Evolutionary conservation across 2,113 vertebrate genomes (phyloP), one percentile per base, ranked within the genome.

Genomic region (Malurus alboscapulatus): DNA sequence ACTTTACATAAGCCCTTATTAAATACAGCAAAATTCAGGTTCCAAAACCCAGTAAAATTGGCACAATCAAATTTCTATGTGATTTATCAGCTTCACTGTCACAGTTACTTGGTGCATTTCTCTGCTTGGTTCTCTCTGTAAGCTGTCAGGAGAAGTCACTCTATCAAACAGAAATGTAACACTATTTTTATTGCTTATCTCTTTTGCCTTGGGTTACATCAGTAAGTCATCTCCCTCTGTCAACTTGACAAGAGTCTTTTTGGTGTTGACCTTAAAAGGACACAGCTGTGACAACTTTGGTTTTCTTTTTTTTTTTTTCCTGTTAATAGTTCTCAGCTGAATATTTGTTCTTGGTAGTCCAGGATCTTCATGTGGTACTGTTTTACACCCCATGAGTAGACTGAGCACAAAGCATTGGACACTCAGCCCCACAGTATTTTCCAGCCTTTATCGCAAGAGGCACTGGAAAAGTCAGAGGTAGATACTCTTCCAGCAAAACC

Each of bases 231-330:
- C 90, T 95, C 42, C 86, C 63, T 68, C 48, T 14, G 18, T 90
- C 69, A 92, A 88, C 34, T 59, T 90, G 87, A 92, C 92, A 92
- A 76, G 55, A 79, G 57, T 34, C 88, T 95, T 94, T 94, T 78
- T 84, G 47, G 80, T 84, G 54, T 62, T 95, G 93, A 95, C 93
- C 94, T 95, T 93, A 95, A 95, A 97, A 95, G 93, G 92, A 97
- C 66, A 75, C 83, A 84, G 80, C 66, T 90, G 69, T 91, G 92
- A 95, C 96, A 93, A 92, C 72, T 93, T 69, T 3, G 4, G 16
- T 51, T 78, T 47, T 21, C 4, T 47, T 75, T 19, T 36, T 32
- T 22, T 25, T 32, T 57, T 36, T 36, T 36, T 36, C 26, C 30
- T 86, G 62, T 67, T 88, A 88, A 79, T 72, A 91, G 61, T 77